phyloP scores from a whole-genome alignment of 2,797 vertebrate genomes.

The Typhlichthys subterraneus region DNA sequence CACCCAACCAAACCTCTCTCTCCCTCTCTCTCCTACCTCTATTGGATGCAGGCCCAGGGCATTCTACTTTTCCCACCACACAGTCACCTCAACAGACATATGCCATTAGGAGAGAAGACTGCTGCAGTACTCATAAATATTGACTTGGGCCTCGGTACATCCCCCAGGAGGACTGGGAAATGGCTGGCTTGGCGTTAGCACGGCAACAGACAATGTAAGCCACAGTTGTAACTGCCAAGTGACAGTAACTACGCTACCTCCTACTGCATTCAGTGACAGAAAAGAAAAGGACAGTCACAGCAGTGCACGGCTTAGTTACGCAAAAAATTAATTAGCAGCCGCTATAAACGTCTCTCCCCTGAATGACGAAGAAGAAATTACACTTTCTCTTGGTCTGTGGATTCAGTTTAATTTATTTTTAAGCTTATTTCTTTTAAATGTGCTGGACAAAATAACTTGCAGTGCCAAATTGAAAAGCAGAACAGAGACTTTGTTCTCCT shows the following conservation, averaged over 20 bases:
- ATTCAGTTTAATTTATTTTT: slow-evolving; percentile 11
- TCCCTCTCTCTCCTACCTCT: slow-evolving; percentile 15
- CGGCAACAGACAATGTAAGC: slow-evolving; percentile 48
- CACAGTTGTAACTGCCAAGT: slow-evolving; percentile 34
- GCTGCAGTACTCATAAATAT: slow-evolving; percentile 73
- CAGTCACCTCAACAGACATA: slow-evolving; percentile 57
- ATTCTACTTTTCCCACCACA: slow-evolving; percentile 32
- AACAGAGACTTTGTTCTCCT: slow-evolving; percentile 7
- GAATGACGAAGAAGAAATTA: slow-evolving; percentile 28
- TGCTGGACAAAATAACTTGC: slow-evolving; percentile 25
- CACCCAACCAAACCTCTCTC: slow-evolving; percentile 2
- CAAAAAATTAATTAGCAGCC: slow-evolving; percentile 57
- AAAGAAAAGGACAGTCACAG: slow-evolving; percentile 9
- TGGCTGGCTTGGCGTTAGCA: slow-evolving; percentile 61
- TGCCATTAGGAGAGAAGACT: slow-evolving; percentile 61
- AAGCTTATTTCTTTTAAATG: no score
- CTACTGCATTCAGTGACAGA: slow-evolving; percentile 1
- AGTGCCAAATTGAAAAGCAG: slow-evolving; percentile 34
- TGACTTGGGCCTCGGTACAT: slow-evolving; percentile 63
- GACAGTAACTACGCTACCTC: slow-evolving; percentile 30
- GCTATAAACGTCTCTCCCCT: slow-evolving; percentile 30
- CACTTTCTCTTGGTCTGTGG: slow-evolving; percentile 16
- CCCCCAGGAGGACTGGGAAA: slow-evolving; percentile 58
- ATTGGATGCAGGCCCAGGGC: slow-evolving; percentile 38
- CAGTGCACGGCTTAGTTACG: slow-evolving; percentile 21